phyloP scores from a whole-genome alignment of 2,797 vertebrate species.

The Margarornis squamiger region DNA sequence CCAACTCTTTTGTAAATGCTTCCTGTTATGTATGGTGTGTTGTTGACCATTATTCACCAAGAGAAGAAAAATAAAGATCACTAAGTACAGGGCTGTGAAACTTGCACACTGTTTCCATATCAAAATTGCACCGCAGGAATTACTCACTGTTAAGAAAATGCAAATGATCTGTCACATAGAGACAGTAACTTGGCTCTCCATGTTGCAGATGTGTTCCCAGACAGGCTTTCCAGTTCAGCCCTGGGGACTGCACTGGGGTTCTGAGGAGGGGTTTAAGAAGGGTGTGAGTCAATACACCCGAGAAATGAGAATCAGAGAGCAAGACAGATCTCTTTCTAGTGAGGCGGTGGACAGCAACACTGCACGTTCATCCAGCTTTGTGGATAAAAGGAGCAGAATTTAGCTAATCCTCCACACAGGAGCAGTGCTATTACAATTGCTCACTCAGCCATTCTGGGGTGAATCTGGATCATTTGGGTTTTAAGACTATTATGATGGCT shows the following conservation, averaged over 20 bases:
- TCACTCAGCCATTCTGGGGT: conserved; percentile 35
- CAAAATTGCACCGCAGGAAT: not conserved
- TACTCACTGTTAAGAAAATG: not conserved
- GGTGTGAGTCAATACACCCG: not conserved
- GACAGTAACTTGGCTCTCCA: not conserved
- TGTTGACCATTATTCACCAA: not conserved
- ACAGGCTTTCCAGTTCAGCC: not conserved
- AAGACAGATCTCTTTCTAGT: not conserved
- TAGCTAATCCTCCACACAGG: not conserved
- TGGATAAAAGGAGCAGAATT: conserved; percentile 31
- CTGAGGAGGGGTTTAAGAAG: conserved; percentile 24
- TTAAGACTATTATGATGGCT: conserved; percentile 38
- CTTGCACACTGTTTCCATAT: not conserved
- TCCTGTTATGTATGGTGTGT: accelerated
- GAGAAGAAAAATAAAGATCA: not conserved
- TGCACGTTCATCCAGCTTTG: conserved; percentile 18
- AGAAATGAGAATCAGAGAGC: not conserved
- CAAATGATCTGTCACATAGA: not conserved
- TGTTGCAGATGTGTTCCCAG: not conserved
- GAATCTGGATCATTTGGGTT: conserved; percentile 33
- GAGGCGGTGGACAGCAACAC: not conserved
- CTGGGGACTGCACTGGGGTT: not conserved
- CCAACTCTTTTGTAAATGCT: not conserved
- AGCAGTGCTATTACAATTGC: conserved; percentile 1
- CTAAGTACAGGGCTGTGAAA: not conserved